Evolutionary conservation across 2,113 vertebrate genomes (phyloP), one percentile per base, ranked within the genome.

Genomic region (Varanus komodoensis): DNA sequence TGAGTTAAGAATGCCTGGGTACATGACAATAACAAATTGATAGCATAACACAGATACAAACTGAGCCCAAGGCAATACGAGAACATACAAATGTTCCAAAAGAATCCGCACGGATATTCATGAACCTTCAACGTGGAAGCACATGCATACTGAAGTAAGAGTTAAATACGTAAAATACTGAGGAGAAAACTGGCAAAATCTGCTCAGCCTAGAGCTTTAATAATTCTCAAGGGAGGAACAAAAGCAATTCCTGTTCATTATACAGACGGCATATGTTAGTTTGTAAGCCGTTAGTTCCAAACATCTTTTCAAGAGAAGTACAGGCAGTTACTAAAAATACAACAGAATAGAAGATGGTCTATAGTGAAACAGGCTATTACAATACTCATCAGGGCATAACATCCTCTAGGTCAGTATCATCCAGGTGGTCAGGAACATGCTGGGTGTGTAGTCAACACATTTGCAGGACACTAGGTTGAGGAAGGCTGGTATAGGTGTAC

Each of bases 281-380:
- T 93, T 71, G 34, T 44, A 78, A 84, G 73, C 73, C 38, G 38
- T 52, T 52, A 34, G 14, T 84, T 69, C 15, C 29, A 84, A 82
- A 80, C 86, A 80, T 90, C 80, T 92, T 92, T 95, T 96, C 79
- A 89, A 95, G 93, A 57, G 34, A 82, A 95, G 94, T 92, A 94
- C 94, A 29, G 23, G 61, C 91, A 95, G 93, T 91, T 92, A 94
- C 93, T 93, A 96, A 95, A 92, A 95, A 94, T 92, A 6, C n/a
- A 44, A 12, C 19, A 29, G 32, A 69, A 64, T 32, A 12, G 54
- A 83, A 61, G 17, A 23, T 83, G 29, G 71, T 23, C 38, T 57
- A 27, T 38, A 64, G 32, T 44, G 15, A 64, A 78, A 67, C 11
- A 17, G 44, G 8, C 5, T 57, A 57, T 44, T 87, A 67, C 50